phyloP scores from a whole-genome alignment of 2,888 invertebrate species.

The Choristoneura rosaceana region DNA sequence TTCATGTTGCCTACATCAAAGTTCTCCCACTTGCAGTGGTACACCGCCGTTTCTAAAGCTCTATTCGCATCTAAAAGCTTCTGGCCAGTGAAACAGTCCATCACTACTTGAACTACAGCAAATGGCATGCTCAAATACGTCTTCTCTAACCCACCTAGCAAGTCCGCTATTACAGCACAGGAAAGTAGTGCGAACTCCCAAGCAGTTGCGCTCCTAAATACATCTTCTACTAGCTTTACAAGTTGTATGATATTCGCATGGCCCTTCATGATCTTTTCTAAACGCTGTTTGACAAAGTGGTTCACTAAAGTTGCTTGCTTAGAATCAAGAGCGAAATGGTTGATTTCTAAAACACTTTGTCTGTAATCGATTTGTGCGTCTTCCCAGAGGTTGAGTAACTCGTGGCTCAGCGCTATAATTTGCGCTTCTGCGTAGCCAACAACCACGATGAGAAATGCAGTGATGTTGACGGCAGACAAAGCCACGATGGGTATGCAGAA shows the following conservation, averaged over 20 bases:
- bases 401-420: constrained; percentile 43
- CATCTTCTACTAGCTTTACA: constrained; percentile 50
- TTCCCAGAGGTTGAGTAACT: constrained; percentile 34
- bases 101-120: constrained; percentile 51
- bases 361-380: constrained; percentile 13
- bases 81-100: constrained; percentile 68
- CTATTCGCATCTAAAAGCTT: constrained; percentile 62
- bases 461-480: constrained; percentile 38
- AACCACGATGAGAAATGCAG: constrained; percentile 44
- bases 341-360: not conserved
- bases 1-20: constrained; percentile 63
- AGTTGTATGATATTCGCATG: constrained; percentile 53
- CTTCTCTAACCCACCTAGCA: constrained; percentile 60
- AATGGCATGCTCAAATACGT: constrained; percentile 60
- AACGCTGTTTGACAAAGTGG: constrained; percentile 45
- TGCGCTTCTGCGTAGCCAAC: constrained; percentile 48
- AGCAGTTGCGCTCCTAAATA: constrained; percentile 56
- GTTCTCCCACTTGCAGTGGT: constrained; percentile 69
- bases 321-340: not conserved
- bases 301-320: constrained; percentile 40
- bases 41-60: constrained; percentile 61
- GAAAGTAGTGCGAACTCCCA: constrained; percentile 56
- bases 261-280: constrained; percentile 49
- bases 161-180: constrained; percentile 52
- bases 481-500: constrained; percentile 18